Conservation (phyloP, 92 coral and sea anemone species). For the Isaurus tuberculatus region DNA sequence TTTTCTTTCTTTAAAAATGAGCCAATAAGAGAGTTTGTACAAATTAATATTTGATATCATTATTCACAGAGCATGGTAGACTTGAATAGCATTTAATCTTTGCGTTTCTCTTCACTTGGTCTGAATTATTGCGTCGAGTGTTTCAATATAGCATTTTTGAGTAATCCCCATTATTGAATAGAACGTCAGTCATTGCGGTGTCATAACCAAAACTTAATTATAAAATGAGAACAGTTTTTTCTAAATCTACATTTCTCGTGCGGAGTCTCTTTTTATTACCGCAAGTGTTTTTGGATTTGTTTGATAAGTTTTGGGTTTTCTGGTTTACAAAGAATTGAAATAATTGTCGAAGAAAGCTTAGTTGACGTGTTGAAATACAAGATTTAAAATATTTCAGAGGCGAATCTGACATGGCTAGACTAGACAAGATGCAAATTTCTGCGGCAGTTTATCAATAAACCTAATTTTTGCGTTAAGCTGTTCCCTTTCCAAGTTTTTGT, state of each 20-base stretch:
- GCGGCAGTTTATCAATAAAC: not conserved
- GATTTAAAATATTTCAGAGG: slow-evolving; percentile 17
- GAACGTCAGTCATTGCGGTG: not conserved
- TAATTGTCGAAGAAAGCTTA: not conserved
- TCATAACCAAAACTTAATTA: slow-evolving; percentile 11
- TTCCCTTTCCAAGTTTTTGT: not conserved
- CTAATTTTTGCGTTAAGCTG: not conserved
- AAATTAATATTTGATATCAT: not conserved
- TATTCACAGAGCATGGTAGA: not conserved
- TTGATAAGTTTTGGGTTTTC: not conserved
- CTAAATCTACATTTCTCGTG: not conserved
- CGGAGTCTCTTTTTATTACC: not conserved
- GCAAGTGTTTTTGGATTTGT: not conserved
- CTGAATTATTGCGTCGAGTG: not conserved
- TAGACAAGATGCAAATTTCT: slow-evolving; percentile 11
- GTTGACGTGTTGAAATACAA: not conserved
- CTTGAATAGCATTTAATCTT: not conserved
- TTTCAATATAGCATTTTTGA: not conserved
- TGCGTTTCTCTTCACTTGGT: not conserved
- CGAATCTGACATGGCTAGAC: not conserved
- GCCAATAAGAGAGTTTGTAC: not conserved
- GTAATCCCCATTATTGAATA: not conserved
- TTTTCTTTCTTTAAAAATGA: not conserved
- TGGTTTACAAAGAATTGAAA: not conserved
- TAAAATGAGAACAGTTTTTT: not conserved